These are phyloP conservation scores for Urechis unicinctus DNA, from an alignment of 2,888 invertebrate genomes.

Conservation along the genomic window DNA sequence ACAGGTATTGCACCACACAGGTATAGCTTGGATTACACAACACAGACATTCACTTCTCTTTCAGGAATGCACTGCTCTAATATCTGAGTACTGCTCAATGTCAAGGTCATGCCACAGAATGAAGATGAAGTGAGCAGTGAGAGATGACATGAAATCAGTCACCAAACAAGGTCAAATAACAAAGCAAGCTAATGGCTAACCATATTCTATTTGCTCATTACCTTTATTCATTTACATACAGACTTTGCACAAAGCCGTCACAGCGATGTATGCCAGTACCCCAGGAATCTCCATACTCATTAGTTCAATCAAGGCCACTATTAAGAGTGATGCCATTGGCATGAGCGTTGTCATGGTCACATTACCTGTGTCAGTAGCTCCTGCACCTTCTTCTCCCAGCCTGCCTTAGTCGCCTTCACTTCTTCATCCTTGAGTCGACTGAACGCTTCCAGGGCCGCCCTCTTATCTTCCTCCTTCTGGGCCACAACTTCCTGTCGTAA, in stretches of 20 bases:
- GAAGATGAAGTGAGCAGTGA: background rate
- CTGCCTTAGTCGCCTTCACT: conserved; percentile 25
- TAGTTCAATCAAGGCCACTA: background rate
- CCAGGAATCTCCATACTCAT: background rate
- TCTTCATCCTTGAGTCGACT: conserved; percentile 25
- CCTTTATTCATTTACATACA: too few relatives aligned
- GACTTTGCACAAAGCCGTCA: too few relatives aligned
- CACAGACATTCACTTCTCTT: too few relatives aligned
- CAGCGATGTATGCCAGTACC: background rate
- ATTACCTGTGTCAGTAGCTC: conserved; percentile 38
- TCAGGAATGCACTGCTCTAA: too few relatives aligned
- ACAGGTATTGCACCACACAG: too few relatives aligned
- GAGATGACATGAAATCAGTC: background rate
- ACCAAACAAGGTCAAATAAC: too few relatives aligned
- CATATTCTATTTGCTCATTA: too few relatives aligned
- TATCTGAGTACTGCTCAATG: too few relatives aligned
- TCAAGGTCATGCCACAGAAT: too few relatives aligned
- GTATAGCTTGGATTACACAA: too few relatives aligned
- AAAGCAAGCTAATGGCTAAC: too few relatives aligned
- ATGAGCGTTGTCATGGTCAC: background rate
- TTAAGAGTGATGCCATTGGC: background rate
- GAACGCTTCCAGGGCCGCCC: conserved; percentile 36
- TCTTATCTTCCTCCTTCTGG: conserved; percentile 42
- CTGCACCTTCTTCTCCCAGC: conserved; percentile 33
- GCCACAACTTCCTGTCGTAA: conserved; percentile 33